Evolutionary conservation across 1,140 invertebrate species (phyloP), one percentile per base, ranked within the genome.

Genomic region (Heliconius himera): DNA sequence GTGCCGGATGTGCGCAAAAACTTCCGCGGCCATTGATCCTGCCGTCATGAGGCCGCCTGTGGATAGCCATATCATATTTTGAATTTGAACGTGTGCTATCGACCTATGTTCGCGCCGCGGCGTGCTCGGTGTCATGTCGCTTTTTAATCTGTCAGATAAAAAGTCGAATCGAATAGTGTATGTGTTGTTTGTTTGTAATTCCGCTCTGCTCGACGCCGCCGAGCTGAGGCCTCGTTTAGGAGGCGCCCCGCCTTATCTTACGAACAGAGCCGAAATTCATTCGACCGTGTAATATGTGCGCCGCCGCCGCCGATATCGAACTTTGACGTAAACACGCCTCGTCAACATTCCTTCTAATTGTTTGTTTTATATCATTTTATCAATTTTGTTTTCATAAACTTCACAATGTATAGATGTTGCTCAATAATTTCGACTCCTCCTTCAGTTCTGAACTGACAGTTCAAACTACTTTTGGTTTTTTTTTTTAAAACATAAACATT

Each of bases 91-190:
- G 76, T 80, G 82, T 84, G 87, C 83, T 89, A 89, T 89, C 87
- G 88, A 90, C 87, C 88, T 81, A 82, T 49, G 60, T 79, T 74
- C 74, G 74, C 79, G 46, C 77, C 70, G 81, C 85, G 78, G 81
- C 74, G 83, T 82, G 83, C 81, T 82, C 79, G 75, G 82, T 88
- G 87, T 87, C 85, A 78, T 77, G 84, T 81, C 84, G 83, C 79
- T 85, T 85, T 89, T 88, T 90, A 90, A 91, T 93, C 88, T 85
- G 84, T 86, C 85, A 89, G 90, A 90, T 91, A 92, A 90, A 84
- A 82, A 87, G 72, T 87, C 78, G 72, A 85, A 77, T 85, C 83
- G 83, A 84, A 84, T 82, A 86, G 82, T 86, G 85, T 84, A 78
- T 85, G 84, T 87, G 84, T 84, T 91, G 91, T 91, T 93, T 93